A percentile compares a stretch with the other conserved stretches of the same genome.
These are phyloP conservation scores for Lepidurus couesii DNA, from an alignment of 1,140 invertebrate species.

Conservation along the genomic window DNA sequence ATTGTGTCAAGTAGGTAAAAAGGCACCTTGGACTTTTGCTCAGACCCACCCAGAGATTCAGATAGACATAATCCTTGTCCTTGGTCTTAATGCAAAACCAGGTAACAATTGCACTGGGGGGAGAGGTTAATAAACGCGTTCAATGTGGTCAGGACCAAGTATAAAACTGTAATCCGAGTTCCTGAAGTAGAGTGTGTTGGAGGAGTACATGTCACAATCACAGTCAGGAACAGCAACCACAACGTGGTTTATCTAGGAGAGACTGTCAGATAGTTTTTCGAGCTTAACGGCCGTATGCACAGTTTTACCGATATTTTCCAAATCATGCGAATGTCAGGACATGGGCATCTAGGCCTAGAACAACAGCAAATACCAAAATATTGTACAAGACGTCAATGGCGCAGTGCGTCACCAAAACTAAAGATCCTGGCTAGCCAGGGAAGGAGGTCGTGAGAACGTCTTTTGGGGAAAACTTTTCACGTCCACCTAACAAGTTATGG, in stretches of 20 bases:
- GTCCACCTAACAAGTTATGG: background rate
- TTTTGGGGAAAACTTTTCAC: background rate
- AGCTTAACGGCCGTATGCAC: background rate
- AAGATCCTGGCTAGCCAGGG: background rate
- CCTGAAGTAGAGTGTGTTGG: background rate
- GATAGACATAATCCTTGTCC: slow-evolving; percentile 7
- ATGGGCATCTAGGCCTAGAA: background rate
- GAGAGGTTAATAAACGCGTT: no score
- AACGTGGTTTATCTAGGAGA: background rate
- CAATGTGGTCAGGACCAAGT: background rate
- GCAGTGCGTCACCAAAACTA: background rate
- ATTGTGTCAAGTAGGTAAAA: background rate
- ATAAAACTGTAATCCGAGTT: background rate
- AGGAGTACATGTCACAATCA: background rate
- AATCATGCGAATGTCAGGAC: background rate
- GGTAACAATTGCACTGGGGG: no score
- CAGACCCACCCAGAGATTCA: background rate
- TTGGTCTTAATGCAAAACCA: background rate
- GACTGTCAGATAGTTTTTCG: background rate
- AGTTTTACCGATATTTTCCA: no score
- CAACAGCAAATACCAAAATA: background rate
- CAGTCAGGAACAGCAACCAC: background rate
- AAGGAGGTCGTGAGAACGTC: background rate
- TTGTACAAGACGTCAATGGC: background rate
- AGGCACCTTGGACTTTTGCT: slow-evolving; percentile 6